These are phyloP conservation scores for Bombus confusus DNA, from an alignment of 1,140 invertebrate species.

Conservation along the genomic window DNA sequence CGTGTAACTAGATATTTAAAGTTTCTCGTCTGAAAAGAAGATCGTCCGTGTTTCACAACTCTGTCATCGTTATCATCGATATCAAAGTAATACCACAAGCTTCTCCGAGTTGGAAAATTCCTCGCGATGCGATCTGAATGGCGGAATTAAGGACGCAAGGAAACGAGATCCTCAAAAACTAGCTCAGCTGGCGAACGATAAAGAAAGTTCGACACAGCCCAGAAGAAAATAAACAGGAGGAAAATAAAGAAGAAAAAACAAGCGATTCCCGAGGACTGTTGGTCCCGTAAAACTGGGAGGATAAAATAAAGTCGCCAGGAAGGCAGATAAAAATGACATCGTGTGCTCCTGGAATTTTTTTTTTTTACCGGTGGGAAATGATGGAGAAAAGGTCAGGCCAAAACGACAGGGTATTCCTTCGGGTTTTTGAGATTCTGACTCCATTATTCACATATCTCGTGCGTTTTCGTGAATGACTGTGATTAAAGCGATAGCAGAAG, in stretches of 20 bases:
- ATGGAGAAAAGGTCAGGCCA: background rate
- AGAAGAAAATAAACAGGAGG: background rate
- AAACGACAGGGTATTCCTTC: background rate
- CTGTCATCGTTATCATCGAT: slow-evolving; percentile 14
- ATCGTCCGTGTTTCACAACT: background rate
- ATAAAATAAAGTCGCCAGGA: slow-evolving; percentile 15
- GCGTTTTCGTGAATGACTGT: too few relatives aligned
- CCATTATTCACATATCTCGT: background rate
- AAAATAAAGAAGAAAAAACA: background rate
- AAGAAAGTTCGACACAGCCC: background rate
- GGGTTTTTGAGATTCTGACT: background rate
- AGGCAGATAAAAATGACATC: slow-evolving; percentile 27
- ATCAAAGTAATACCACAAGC: background rate
- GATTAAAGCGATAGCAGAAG: background rate
- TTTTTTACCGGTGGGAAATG: background rate
- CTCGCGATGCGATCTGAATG: background rate
- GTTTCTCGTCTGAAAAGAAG: background rate
- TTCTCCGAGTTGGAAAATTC: background rate
- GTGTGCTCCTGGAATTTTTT: background rate
- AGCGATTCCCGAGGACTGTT: background rate
- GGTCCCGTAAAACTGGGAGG: slow-evolving; percentile 16
- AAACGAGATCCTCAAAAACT: background rate
- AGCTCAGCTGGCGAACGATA: background rate
- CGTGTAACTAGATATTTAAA: too few relatives aligned
- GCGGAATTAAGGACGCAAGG: background rate